phyloP scores from a whole-genome alignment of 2,797 vertebrate species.

The Myotis pilosus region DNA sequence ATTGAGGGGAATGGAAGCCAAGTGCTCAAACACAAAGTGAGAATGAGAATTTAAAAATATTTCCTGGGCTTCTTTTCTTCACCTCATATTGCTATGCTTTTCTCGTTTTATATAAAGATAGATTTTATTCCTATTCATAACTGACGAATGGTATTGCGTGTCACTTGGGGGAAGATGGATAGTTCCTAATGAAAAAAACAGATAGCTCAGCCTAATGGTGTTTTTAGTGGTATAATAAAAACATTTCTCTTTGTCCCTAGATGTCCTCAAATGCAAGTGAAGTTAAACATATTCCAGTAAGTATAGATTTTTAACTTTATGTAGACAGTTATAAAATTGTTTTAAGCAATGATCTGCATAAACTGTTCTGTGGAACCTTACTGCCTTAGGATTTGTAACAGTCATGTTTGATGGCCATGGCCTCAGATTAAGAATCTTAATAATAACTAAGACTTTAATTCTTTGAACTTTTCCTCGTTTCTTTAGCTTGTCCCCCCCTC shows the following conservation, averaged over 20 bases:
- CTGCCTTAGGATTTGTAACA: not conserved
- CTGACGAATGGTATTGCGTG: not conserved
- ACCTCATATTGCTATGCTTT: not conserved
- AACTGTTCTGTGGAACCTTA: not conserved
- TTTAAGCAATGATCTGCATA: not conserved
- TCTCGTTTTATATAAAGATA: not conserved
- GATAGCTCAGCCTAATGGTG: constrained; percentile 22
- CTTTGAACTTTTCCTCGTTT: not conserved
- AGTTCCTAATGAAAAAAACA: constrained; percentile 43
- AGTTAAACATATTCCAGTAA: constrained; percentile 74
- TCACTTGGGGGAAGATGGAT: constrained; percentile 16
- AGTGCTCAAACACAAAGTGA: not conserved
- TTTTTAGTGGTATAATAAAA: constrained; percentile 56
- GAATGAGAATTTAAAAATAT: constrained; percentile 28
- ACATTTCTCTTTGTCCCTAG: constrained; percentile 71
- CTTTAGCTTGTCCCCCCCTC: not conserved
- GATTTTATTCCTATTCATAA: constrained; percentile 50
- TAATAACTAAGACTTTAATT: not conserved
- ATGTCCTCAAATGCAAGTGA: constrained; percentile 63
- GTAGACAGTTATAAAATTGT: constrained; percentile 15
- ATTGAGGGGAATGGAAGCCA: not conserved
- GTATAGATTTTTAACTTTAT: constrained; percentile 52
- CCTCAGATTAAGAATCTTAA: not conserved
- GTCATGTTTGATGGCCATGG: not conserved
- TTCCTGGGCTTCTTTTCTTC: not conserved